Percentiles rank a stretch among this genome's conserved stretches.
phyloP scores from a whole-genome alignment of 1,140 invertebrate genomes.

The Doryteuthis pealeii region DNA sequence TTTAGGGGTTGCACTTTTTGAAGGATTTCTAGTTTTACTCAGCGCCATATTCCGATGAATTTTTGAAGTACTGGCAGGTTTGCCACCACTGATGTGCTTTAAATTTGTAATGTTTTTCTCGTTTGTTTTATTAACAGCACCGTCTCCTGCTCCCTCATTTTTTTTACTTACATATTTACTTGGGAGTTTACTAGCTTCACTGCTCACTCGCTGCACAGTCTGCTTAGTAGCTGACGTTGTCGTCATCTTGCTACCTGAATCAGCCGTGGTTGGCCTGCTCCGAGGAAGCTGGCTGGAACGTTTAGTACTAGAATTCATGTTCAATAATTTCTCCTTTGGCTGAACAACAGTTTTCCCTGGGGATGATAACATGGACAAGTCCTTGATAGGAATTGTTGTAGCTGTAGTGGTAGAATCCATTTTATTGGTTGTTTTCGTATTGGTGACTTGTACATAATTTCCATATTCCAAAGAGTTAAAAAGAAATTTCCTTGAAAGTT shows the following conservation, averaged over 20 bases:
- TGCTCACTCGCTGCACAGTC: not conserved
- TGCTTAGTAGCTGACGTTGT: not conserved
- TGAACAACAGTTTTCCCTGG: not conserved
- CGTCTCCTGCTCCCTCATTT: not conserved
- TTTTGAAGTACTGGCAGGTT: not conserved
- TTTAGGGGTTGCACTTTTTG: not conserved
- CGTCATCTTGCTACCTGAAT: not conserved
- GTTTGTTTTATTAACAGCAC: not conserved
- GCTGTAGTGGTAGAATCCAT: too few relatives aligned
- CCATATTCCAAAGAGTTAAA: too few relatives aligned
- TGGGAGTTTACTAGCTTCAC: not conserved
- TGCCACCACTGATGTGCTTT: not conserved
- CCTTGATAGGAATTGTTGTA: too few relatives aligned
- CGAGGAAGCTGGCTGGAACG: slow-evolving; percentile 6
- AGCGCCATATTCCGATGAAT: not conserved
- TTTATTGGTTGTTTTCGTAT: too few relatives aligned
- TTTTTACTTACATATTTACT: not conserved
- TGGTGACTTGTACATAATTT: too few relatives aligned
- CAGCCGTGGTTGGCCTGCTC: not conserved
- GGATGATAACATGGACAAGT: not conserved
- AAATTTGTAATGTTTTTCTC: not conserved
- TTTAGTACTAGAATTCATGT: slow-evolving; percentile 3
- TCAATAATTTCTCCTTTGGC: not conserved
- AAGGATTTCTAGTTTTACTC: not conserved
- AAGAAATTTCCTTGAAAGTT: too few relatives aligned